phyloP scores from a whole-genome alignment of 2,797 vertebrate species.

The Coccyzus lansbergi region DNA sequence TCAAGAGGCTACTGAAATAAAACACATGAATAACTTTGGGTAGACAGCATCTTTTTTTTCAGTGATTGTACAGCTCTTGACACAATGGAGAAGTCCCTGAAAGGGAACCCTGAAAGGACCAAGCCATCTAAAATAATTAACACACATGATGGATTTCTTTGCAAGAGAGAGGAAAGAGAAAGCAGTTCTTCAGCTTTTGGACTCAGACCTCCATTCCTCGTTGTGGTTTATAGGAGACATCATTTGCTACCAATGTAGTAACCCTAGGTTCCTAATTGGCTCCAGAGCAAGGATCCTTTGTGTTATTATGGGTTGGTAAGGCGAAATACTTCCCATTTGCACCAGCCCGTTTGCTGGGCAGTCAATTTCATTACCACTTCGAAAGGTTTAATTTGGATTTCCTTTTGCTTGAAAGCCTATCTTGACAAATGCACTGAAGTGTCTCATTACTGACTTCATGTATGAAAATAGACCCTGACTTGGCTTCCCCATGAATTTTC shows the following conservation, averaged over 20 bases:
- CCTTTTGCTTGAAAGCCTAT: not conserved
- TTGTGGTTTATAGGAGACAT: not conserved
- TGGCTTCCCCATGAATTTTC: not conserved
- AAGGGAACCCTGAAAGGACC: not conserved
- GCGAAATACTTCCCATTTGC: not conserved
- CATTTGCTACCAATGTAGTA: not conserved
- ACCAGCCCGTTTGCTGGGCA: rapidly evolving
- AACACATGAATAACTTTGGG: not conserved
- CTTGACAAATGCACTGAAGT: not conserved
- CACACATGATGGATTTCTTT: not conserved
- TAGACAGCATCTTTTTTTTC: not conserved
- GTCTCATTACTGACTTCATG: not conserved
- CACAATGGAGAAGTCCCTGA: not conserved
- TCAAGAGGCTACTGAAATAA: not conserved
- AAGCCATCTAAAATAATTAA: not conserved
- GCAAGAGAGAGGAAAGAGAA: not conserved
- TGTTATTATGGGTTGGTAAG: not conserved
- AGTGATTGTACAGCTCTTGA: not conserved
- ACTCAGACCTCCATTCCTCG: not conserved
- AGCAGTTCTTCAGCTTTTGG: not conserved
- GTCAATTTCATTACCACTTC: not conserved
- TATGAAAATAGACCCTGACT: rapidly evolving
- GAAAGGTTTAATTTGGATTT: not conserved
- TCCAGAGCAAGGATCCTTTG: not conserved
- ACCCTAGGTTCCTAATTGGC: not conserved